phyloP scores from a whole-genome alignment of 2,113 vertebrate genomes.

The Petromus typicus region DNA sequence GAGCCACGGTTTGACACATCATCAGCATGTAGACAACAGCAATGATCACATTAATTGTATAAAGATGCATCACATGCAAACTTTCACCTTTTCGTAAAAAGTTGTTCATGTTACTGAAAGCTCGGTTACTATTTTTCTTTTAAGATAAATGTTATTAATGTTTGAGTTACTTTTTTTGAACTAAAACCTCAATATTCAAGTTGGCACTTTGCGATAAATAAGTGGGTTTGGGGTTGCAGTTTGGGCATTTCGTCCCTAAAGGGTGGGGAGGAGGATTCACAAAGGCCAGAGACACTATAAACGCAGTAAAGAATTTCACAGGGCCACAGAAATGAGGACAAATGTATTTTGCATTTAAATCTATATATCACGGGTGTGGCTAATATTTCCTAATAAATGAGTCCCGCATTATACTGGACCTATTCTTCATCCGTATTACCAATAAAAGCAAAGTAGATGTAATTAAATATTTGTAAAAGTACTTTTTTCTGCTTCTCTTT shows the following conservation, averaged over 20 bases:
- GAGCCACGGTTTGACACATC: neutral
- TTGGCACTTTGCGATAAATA: too few species aligned
- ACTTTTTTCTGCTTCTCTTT: constrained; percentile 15
- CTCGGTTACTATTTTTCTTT: neutral
- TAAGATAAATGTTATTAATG: neutral
- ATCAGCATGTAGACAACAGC: neutral
- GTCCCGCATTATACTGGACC: too few species aligned
- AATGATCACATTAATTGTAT: neutral
- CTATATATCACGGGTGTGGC: too few species aligned
- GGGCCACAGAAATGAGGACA: too few species aligned
- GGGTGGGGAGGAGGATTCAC: too few species aligned
- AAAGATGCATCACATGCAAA: neutral
- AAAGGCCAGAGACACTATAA: too few species aligned
- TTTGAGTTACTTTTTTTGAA: neutral
- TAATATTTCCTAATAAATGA: too few species aligned
- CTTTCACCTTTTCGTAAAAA: neutral
- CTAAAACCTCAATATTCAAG: neutral
- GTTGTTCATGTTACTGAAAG: neutral
- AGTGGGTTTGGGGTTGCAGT: too few species aligned
- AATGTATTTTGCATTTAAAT: too few species aligned
- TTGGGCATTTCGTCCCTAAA: too few species aligned
- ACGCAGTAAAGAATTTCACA: too few species aligned
- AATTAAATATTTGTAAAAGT: neutral
- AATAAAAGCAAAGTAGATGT: neutral
- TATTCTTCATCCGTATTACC: neutral